A percentile compares a stretch with the other conserved stretches of the same genome.
phyloP scores from a whole-genome alignment of 2,113 vertebrate genomes.

The Oncorhynchus tshawytscha region DNA sequence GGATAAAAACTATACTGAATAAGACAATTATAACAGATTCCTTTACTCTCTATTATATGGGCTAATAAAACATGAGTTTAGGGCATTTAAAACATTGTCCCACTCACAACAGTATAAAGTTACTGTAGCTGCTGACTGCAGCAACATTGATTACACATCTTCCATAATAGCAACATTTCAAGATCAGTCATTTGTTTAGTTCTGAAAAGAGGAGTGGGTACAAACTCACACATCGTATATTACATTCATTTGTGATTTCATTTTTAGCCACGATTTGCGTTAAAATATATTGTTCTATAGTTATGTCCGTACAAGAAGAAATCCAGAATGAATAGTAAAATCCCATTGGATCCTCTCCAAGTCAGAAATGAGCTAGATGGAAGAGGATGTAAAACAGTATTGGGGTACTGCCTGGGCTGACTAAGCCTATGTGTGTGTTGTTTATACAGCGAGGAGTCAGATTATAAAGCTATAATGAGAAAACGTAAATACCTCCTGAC shows the following conservation, averaged over 20 bases:
- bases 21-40: no score
- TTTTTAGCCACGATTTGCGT: not conserved
- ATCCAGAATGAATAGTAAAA: not conserved
- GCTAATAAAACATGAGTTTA: no score
- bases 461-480: conserved; percentile 65
- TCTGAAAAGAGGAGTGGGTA: not conserved
- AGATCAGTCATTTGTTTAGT: not conserved
- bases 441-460: conserved; percentile 10
- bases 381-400: not conserved
- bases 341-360: conserved; percentile 43
- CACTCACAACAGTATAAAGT: not conserved
- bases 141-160: not conserved
- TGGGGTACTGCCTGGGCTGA: not conserved
- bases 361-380: conserved; percentile 25
- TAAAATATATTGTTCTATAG: not conserved
- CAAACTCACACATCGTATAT: not conserved
- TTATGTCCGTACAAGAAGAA: not conserved
- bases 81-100: no score
- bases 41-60: no score
- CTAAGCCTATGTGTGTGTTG: not conserved
- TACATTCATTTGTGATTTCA: not conserved
- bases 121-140: not conserved
- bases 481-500: conserved; percentile 69
- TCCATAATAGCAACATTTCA: not conserved
- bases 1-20: no score